These are phyloP conservation scores for Ursus arctos DNA, from an alignment of 2,113 vertebrate species.

Conservation along the genomic window DNA sequence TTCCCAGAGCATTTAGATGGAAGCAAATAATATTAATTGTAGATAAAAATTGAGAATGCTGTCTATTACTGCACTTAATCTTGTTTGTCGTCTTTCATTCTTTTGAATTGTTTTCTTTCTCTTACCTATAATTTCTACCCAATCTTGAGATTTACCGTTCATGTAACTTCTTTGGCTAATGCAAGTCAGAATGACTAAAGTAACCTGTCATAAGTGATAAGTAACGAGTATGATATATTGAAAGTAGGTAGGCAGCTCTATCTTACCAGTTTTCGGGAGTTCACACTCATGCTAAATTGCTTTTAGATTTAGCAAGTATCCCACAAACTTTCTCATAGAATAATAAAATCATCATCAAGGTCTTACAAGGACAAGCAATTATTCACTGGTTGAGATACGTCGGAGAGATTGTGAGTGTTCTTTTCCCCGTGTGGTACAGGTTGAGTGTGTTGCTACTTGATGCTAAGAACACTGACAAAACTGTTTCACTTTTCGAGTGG, in stretches of 20 bases:
- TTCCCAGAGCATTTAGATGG: not conserved
- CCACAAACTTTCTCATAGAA: not conserved
- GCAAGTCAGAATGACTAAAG: not conserved
- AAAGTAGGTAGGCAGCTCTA: not conserved
- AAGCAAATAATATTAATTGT: slow-evolving; percentile 21
- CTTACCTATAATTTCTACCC: not conserved
- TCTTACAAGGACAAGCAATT: not conserved
- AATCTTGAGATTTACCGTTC: not conserved
- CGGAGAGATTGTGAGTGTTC: not conserved
- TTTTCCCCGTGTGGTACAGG: not conserved
- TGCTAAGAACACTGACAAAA: not conserved
- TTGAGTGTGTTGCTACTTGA: not conserved
- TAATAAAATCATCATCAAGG: slow-evolving; percentile 30
- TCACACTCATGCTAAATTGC: not conserved
- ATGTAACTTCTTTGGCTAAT: slow-evolving; percentile 21
- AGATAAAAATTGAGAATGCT: not conserved
- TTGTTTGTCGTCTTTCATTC: slow-evolving; percentile 1
- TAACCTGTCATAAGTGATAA: not conserved
- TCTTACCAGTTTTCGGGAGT: not conserved
- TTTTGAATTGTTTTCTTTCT: not conserved
- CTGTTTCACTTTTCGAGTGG: not conserved
- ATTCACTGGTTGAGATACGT: not conserved
- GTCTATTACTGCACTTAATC: not conserved
- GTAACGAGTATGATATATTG: not conserved
- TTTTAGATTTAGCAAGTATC: slow-evolving; percentile 31